Evolutionary conservation across 2,888 invertebrate genomes (phyloP).

Genomic region (Lasioglossum calceatum): DNA sequence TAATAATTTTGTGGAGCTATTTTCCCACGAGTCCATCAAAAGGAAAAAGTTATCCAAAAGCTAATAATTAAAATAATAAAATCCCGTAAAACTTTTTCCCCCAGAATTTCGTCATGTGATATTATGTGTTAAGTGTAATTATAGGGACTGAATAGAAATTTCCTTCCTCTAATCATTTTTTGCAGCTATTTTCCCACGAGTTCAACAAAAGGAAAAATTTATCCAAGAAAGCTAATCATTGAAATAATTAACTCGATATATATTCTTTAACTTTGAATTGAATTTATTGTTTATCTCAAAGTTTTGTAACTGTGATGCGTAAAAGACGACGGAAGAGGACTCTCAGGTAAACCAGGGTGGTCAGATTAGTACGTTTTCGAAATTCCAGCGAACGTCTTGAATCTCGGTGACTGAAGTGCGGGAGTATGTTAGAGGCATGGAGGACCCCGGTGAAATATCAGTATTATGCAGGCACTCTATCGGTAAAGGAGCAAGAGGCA

Average conservation of each 20-base stretch:
- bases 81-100: not conserved
- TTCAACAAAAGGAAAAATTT: no score
- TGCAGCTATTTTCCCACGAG: no score
- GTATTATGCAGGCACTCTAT: constrained; percentile 66
- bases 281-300: not conserved
- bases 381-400: constrained; percentile 10
- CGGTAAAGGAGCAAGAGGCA: constrained; percentile 67
- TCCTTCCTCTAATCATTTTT: no score
- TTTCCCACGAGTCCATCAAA: no score
- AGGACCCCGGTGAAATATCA: constrained; percentile 67
- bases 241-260: no score
- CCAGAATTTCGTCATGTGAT: no score
- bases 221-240: no score
- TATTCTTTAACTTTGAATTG: not conserved
- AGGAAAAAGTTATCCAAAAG: no score
- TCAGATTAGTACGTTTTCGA: not conserved
- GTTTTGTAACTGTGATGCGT: not conserved
- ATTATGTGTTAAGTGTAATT: no score
- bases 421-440: constrained; percentile 20
- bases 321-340: not conserved
- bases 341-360: not conserved
- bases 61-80: no score
- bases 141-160: no score
- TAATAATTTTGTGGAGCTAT: no score
- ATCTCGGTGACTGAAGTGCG: not conserved